Evolutionary conservation across 2,113 vertebrate species (phyloP).

Genomic region (Eonycteris spelaea): DNA sequence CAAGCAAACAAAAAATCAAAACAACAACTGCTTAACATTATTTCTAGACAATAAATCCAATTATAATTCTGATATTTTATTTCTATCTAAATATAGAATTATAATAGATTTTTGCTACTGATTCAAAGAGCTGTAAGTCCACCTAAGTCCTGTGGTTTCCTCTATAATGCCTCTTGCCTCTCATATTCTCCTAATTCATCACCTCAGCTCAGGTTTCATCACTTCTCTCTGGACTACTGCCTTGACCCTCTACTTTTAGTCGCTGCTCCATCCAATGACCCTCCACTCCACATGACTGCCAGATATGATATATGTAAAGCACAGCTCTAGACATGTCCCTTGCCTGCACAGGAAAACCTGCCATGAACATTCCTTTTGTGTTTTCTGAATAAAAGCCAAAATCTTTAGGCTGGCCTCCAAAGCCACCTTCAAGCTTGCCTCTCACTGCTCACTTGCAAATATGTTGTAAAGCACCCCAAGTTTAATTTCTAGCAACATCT

Average conservation of each 20-base stretch:
- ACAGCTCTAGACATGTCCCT: neutral
- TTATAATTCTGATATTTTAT: too few relatives aligned
- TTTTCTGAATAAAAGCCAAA: neutral
- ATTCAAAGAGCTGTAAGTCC: neutral
- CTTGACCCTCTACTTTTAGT: neutral
- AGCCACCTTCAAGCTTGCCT: neutral
- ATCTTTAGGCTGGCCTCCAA: neutral
- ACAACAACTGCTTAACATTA: neutral
- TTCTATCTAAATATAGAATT: neutral
- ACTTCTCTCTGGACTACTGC: neutral
- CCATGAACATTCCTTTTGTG: neutral
- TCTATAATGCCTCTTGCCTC: neutral
- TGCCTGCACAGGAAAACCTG: neutral
- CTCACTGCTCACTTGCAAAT: neutral
- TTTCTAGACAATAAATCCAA: constrained; percentile 25
- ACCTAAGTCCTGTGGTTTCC: too few relatives aligned
- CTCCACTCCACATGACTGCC: neutral
- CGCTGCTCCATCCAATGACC: neutral
- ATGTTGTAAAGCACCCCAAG: neutral
- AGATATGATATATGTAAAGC: neutral
- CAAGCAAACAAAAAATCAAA: constrained; percentile 45
- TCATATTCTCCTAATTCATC: neutral
- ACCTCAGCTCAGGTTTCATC: neutral
- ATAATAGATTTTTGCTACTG: neutral
- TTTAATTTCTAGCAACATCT: neutral